phyloP scores from a whole-genome alignment of 2,113 vertebrate species.

The Uropsilus gracilis region DNA sequence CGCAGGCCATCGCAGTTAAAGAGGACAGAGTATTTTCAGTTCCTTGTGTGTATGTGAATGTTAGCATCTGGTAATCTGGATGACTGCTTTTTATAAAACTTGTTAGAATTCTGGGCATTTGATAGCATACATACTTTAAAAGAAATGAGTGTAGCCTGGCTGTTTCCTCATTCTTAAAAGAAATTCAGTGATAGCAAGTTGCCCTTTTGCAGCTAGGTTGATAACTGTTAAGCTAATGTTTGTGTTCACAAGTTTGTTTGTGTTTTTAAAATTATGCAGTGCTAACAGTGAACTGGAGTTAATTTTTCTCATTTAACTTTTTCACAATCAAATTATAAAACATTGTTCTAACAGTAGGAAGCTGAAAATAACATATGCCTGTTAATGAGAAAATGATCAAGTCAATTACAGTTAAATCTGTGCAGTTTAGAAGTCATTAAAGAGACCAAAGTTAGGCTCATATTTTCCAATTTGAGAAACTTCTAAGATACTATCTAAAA shows the following conservation, averaged over 20 bases:
- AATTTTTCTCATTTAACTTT: constrained; percentile 14
- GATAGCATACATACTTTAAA: not conserved
- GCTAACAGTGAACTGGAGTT: not conserved
- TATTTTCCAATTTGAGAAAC: constrained; percentile 32
- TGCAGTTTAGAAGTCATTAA: not conserved
- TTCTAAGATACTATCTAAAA: constrained; percentile 34
- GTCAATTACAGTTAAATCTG: not conserved
- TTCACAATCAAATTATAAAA: constrained; percentile 52
- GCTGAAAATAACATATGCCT: constrained; percentile 7
- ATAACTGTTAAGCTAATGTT: no score
- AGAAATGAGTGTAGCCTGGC: not conserved
- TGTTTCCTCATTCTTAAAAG: not conserved
- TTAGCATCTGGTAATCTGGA: not conserved
- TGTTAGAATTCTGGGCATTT: not conserved
- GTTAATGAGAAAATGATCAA: constrained; percentile 9
- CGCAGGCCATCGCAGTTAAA: not conserved
- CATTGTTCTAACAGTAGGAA: constrained; percentile 49
- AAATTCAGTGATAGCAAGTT: not conserved
- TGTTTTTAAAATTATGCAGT: not conserved
- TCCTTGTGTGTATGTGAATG: not conserved
- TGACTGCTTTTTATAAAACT: not conserved
- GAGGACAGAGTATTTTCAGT: not conserved
- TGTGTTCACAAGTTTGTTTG: no score
- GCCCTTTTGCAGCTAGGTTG: not conserved
- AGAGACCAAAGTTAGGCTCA: not conserved